Percentiles rank a stretch among this genome's conserved stretches.
phyloP scores from a whole-genome alignment of 2,888 invertebrate genomes.

The Pteria penguin region DNA sequence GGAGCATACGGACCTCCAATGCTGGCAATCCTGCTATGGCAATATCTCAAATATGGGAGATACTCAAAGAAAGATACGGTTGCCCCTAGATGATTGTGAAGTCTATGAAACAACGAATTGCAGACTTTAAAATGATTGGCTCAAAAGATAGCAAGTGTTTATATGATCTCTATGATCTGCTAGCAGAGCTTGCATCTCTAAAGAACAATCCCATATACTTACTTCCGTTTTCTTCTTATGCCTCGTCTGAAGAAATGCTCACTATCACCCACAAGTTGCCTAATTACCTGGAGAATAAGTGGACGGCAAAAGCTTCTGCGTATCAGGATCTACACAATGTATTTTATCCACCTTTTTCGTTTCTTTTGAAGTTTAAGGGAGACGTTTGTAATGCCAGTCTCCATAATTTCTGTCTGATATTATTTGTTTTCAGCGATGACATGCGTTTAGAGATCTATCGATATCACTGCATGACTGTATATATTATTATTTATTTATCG shows the following conservation, averaged over 20 bases:
- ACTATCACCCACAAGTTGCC: slow-evolving; percentile 10
- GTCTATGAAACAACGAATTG: neutral
- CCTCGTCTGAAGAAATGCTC: slow-evolving; percentile 7
- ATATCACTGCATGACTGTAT: no score
- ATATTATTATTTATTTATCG: no score
- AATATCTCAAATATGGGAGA: slow-evolving; percentile 14
- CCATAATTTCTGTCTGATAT: no score
- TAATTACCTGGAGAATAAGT: slow-evolving; percentile 9
- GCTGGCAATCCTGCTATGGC: slow-evolving; percentile 8
- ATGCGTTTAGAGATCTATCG: no score
- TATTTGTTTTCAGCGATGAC: no score
- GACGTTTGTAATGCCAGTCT: no score
- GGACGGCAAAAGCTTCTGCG: slow-evolving; percentile 11
- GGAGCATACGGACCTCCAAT: slow-evolving; percentile 6
- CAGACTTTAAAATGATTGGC: neutral
- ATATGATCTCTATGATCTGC: slow-evolving; percentile 15
- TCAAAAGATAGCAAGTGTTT: slow-evolving; percentile 8
- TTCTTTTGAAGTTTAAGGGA: slow-evolving; percentile 17
- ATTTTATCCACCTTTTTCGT: slow-evolving; percentile 28
- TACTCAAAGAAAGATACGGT: slow-evolving; percentile 11
- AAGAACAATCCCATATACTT: slow-evolving; percentile 9
- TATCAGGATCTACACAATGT: slow-evolving; percentile 15
- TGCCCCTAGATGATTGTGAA: slow-evolving; percentile 3
- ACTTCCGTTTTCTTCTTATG: slow-evolving; percentile 3
- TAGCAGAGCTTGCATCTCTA: slow-evolving; percentile 11